Evolutionary conservation across 2,113 vertebrate genomes (phyloP).

Genomic region (Xiphophorus couchianus): DNA sequence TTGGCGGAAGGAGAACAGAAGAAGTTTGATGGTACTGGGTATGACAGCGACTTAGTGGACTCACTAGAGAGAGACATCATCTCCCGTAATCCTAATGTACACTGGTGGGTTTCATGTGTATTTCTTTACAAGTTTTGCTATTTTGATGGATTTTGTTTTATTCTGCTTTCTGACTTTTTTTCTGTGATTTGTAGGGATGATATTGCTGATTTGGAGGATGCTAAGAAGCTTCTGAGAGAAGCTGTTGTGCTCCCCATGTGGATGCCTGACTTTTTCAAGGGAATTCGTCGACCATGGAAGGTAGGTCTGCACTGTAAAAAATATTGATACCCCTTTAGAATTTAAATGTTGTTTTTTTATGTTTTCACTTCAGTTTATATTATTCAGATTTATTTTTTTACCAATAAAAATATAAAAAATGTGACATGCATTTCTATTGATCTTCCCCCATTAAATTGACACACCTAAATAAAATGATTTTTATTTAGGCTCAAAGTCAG

Average conservation of each 20-base stretch:
- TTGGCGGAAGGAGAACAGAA: conserved; percentile 84
- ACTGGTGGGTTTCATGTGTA: conserved; percentile 82
- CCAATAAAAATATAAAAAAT: too few species aligned
- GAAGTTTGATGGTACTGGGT: conserved; percentile 91
- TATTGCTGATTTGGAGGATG: conserved; percentile 96
- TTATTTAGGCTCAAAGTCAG: neutral
- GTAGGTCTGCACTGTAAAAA: conserved; percentile 66
- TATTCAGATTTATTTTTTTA: neutral
- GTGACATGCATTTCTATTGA: too few species aligned
- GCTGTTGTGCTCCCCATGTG: conserved; percentile 98
- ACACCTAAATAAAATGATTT: neutral
- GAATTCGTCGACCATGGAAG: conserved; percentile 98
- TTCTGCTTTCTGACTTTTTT: conserved; percentile 25
- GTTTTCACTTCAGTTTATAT: neutral
- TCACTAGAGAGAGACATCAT: conserved; percentile 96
- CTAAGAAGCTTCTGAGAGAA: conserved; percentile 91
- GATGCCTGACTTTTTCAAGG: conserved; percentile 99
- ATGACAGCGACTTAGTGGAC: conserved; percentile 92
- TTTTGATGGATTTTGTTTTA: neutral
- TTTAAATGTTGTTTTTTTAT: too few species aligned
- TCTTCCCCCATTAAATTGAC: neutral
- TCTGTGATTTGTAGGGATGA: conserved; percentile 84
- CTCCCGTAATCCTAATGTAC: conserved; percentile 94
- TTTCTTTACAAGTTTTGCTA: neutral
- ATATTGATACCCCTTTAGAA: neutral